Evolutionary conservation across 37 sponge, comb jelly and placozoan genomes (phyloP).

Genomic region (Mnemiopsis leidyi): DNA sequence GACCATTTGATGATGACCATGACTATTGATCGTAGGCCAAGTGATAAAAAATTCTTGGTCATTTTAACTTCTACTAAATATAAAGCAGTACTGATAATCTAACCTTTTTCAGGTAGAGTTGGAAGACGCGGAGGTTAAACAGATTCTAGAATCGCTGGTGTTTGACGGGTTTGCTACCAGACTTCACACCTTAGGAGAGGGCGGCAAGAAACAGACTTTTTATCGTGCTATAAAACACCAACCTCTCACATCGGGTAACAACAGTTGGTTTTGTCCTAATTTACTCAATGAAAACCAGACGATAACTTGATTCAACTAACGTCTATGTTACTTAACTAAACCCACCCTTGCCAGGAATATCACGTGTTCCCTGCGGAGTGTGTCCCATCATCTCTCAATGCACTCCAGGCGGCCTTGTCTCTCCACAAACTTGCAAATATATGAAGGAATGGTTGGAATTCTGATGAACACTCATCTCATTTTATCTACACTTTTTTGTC

Average conservation of each 20-base stretch:
- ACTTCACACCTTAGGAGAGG: conserved; percentile 80
- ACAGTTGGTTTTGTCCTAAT: background rate
- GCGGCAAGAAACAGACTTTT: conserved; percentile 76
- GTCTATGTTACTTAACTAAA: too few species aligned
- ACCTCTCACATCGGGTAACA: conserved; percentile 40
- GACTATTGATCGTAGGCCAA: too few species aligned
- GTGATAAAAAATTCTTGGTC: too few species aligned
- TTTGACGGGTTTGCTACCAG: conserved; percentile 74
- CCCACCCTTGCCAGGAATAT: conserved; percentile 75
- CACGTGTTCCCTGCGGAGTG: conserved; percentile 83
- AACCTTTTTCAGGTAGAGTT: conserved; percentile 21
- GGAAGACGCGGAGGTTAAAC: conserved; percentile 62
- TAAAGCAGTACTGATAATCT: too few species aligned
- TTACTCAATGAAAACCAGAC: too few species aligned
- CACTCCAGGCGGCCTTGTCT: conserved; percentile 74
- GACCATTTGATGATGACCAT: too few species aligned
- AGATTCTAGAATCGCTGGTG: conserved; percentile 58
- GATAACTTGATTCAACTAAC: too few species aligned
- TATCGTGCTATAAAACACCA: conserved; percentile 53
- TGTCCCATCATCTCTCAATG: conserved; percentile 87
- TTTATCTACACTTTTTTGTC: too few species aligned
- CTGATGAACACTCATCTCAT: too few species aligned
- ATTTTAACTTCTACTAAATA: too few species aligned
- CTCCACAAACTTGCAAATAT: conserved; percentile 81
- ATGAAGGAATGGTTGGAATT: conserved; percentile 90